phyloP scores from a whole-genome alignment of 2,113 vertebrate genomes.

The Vombatus ursinus region DNA sequence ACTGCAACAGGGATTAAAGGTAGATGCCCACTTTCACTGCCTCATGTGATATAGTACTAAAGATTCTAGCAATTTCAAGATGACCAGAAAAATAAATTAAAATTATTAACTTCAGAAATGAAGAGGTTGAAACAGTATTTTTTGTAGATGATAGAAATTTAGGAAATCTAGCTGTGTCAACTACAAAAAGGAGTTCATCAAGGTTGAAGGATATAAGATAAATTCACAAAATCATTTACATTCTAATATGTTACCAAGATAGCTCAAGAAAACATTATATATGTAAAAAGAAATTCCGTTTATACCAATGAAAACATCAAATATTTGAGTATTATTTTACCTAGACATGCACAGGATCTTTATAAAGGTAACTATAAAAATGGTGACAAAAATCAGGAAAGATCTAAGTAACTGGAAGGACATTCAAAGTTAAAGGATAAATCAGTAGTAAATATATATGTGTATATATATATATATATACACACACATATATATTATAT shows the following conservation, averaged over 20 bases:
- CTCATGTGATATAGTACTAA: not conserved
- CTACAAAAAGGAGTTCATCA: not conserved
- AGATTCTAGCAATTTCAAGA: not conserved
- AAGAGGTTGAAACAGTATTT: not conserved
- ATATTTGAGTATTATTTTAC: not conserved
- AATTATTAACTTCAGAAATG: not conserved
- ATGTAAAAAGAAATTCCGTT: not conserved
- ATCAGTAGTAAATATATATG: not conserved
- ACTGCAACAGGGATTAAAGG: not conserved
- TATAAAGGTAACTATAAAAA: not conserved
- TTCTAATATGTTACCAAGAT: not conserved
- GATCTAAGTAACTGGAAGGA: not conserved
- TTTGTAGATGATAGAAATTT: not conserved
- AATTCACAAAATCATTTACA: not conserved
- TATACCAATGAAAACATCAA: not conserved
- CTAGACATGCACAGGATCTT: not conserved
- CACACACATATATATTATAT: no score
- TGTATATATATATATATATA: no score
- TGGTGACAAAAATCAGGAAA: not conserved
- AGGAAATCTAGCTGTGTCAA: not conserved
- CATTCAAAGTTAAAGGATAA: not conserved
- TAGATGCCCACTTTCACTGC: not conserved
- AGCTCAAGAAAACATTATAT: not conserved
- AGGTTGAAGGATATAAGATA: not conserved
- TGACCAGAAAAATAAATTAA: not conserved